Evolutionary conservation across 1,140 invertebrate species (phyloP).

Genomic region (Cheumatopsyche charites): DNA sequence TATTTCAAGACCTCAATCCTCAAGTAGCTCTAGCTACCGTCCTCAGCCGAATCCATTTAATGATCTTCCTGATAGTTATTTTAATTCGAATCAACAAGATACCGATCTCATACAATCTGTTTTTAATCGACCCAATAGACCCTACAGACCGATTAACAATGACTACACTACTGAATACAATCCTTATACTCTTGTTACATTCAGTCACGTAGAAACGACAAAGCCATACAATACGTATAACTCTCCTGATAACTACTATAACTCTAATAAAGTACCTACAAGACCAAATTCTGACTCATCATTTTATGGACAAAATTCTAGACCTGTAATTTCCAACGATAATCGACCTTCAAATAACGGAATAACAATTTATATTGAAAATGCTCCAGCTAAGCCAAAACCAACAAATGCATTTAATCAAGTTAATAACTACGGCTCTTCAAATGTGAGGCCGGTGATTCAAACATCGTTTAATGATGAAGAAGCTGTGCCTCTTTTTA

Average conservation of each 20-base stretch:
- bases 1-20: constrained; percentile 29
- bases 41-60: constrained; percentile 22
- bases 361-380: constrained; percentile 47
- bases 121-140: constrained; percentile 28
- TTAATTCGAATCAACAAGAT: constrained; percentile 26
- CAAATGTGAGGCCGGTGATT: constrained; percentile 16
- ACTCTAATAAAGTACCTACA: constrained; percentile 26
- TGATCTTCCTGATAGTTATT: constrained; percentile 7
- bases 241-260: not conserved
- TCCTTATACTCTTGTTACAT: constrained; percentile 56
- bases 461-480: constrained; percentile 34
- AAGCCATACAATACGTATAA: constrained; percentile 37
- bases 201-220: constrained; percentile 57
- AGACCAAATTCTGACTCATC: constrained; percentile 33
- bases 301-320: constrained; percentile 35
- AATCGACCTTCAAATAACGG: constrained; percentile 39
- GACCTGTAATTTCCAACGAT: constrained; percentile 33
- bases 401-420: constrained; percentile 25
- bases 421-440: constrained; percentile 35
- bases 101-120: constrained; percentile 26
- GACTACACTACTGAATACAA: constrained; percentile 54
- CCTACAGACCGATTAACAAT: constrained; percentile 36
- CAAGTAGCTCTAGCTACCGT: constrained; percentile 30
- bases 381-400: constrained; percentile 38
- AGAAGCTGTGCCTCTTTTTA: constrained; percentile 44